These are phyloP conservation scores for Epistrophe grossulariae DNA, from an alignment of 2,888 invertebrate genomes.

Conservation along the genomic window DNA sequence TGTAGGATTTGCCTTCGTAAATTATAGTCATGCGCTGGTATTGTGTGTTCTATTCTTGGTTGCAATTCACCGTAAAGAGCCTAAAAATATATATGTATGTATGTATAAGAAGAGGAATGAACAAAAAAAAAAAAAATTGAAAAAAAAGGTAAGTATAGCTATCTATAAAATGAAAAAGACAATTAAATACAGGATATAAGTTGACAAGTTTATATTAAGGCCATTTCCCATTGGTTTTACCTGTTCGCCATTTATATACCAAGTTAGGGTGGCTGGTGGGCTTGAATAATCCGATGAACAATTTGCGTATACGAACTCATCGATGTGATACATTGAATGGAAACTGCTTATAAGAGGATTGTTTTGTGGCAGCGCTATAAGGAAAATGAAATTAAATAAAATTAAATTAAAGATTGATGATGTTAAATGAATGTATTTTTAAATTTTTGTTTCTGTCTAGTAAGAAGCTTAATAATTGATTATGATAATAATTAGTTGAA, in stretches of 20 bases:
- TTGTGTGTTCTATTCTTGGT: constrained; percentile 82
- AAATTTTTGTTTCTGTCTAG: no score
- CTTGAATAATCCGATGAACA: constrained; percentile 84
- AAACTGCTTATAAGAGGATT: constrained; percentile 83
- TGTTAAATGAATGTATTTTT: no score
- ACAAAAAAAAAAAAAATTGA: constrained; percentile 1
- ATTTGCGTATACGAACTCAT: constrained; percentile 83
- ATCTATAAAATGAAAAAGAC: constrained; percentile 20
- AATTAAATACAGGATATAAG: constrained; percentile 48
- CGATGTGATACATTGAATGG: constrained; percentile 82
- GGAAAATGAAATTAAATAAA: constrained; percentile 25
- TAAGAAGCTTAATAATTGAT: no score
- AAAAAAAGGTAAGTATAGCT: background rate
- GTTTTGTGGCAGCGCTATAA: constrained; percentile 82
- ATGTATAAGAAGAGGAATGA: background rate
- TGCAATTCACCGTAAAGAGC: constrained; percentile 82
- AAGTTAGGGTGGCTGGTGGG: constrained; percentile 82
- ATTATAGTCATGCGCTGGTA: constrained; percentile 82
- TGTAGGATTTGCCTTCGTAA: constrained; percentile 82
- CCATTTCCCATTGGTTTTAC: constrained; percentile 77
- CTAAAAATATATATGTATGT: constrained; percentile 74
- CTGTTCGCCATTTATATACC: constrained; percentile 84
- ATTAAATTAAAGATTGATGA: no score
- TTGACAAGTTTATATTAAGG: constrained; percentile 48
- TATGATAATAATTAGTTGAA: no score